Base-by-base conservation (phyloP, 2,888 invertebrate species). In the Imbricaverruca yamaguchii region DNA sequence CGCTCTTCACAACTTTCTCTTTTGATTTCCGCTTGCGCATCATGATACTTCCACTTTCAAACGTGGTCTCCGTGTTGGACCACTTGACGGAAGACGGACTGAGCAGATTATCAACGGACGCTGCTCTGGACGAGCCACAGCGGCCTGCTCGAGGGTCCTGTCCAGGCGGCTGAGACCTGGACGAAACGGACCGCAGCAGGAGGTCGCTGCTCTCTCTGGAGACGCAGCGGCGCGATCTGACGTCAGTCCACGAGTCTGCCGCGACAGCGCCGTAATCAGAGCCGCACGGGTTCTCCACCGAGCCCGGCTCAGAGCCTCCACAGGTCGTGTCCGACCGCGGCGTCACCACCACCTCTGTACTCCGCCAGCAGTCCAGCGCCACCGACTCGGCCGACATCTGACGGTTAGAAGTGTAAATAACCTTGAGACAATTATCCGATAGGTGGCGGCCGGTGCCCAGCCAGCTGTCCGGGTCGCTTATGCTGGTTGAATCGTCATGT, bases 331-430 rank as follows among this genome's bases (percentile, higher is more conserved):
- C 74, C 11, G 74, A 74, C 7, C 74, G 74, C 8, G 53, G 74
- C 74, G 74, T 74, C 39, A 10, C 25, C 18, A 15, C 53, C 13
- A 10, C 53, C 23, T 74, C 74, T 6, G 74, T 18, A 7, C 18
- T n/a, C 15, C 74, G 74, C 74, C 74, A 74, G 74, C 74, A 74
- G 53, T 74, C 74, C 8, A 53, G 53, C 53, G 74, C 18, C 74
- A 74, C 74, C 53, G 74, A 74, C 18, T 23, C 25, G 13, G 74
- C 18, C 74, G 74, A 74, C 74, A 74, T 74, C 74, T 74, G 74
- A 6, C 74, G 74, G 74, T 74, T 23, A 18, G 74, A 53, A 18
- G 53, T 74, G 74, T 74, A 74, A 25, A 74, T 74, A 25, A 74
- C 53, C 74, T 39, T 74, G 13, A 74, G 74, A 8, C 74, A 74